Evolutionary conservation across 2,797 vertebrate genomes (phyloP).

Genomic region (Sebastes goodei): DNA sequence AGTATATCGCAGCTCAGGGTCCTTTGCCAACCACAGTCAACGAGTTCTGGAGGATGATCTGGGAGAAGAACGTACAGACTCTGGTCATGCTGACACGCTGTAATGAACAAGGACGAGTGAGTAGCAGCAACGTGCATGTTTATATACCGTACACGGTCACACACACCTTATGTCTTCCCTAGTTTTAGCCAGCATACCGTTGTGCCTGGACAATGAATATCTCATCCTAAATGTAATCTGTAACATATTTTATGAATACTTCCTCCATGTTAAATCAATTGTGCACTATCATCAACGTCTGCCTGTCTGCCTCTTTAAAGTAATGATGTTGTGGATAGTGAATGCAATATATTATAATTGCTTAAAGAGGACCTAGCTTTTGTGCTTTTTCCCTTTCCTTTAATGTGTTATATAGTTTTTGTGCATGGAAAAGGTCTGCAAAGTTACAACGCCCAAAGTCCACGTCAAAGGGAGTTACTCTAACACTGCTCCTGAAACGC

Average conservation of each 20-base stretch:
- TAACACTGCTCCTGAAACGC: too few relatives aligned
- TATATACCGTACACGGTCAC: not conserved
- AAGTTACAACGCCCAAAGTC: too few relatives aligned
- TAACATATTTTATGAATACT: not conserved
- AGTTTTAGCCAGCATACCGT: not conserved
- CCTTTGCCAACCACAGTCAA: slow-evolving; percentile 91
- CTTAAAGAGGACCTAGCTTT: too few relatives aligned
- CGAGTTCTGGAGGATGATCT: slow-evolving; percentile 98
- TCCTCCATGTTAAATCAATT: not conserved
- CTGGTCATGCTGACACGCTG: slow-evolving; percentile 97
- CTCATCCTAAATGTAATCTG: not conserved
- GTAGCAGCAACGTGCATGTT: slow-evolving; percentile 47
- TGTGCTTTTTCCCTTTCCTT: too few relatives aligned
- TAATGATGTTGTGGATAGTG: not conserved
- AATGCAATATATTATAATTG: not conserved
- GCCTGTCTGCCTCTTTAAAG: not conserved
- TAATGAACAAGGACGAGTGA: slow-evolving; percentile 93
- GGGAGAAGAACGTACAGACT: slow-evolving; percentile 92
- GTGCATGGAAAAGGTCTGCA: too few relatives aligned
- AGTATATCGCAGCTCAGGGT: slow-evolving; percentile 95
- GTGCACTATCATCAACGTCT: not conserved
- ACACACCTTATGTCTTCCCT: not conserved
- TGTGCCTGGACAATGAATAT: not conserved
- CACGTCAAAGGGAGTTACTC: too few relatives aligned
- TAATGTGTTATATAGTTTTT: too few relatives aligned